Evolutionary conservation across 2,113 vertebrate species (phyloP), one percentile per base, ranked within the genome.

Genomic region (Pterocles orientalis): DNA sequence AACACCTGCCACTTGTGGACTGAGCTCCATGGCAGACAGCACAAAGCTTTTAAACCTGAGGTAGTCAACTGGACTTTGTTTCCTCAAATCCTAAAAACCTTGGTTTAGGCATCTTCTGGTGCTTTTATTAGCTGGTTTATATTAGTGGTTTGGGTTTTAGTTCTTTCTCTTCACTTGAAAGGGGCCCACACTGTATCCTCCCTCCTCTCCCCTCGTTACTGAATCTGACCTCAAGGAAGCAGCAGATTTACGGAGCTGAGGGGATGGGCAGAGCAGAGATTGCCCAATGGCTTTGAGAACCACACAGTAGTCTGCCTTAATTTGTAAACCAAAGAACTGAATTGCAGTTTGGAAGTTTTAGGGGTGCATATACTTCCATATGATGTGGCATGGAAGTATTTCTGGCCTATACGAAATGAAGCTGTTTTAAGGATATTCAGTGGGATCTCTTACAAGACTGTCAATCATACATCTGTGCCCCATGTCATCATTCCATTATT

Each of bases 171-270:
- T 69, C 39, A 14, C 15, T 69, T 69, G 39, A 68, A 82, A 29
- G 62, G 80, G 19, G 17, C 19, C 7, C 11, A 21, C 18, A 1
- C 3, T 39, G 5, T 29, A 61, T 48, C 16, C n/a, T 50, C 18
- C 65, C 41, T 53, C 14, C 0, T 23, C 25, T 43, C 8, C 12
- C n/a, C 7, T 5, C 33, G 3, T 34, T 16, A 25, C 61, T 70
- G 47, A 33, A 62, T n/a, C 25, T 16, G 7, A 33, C 14, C 12
- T 23, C 51, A 31, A 41, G n/a, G 56, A 73, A 81, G 5, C 21
- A 68, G 56, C 19, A 75, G n/a, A n/a, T 3, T 2, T 6, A 0
- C 10, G 5, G 14, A 26, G 2, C 16, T 25, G 18, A 3, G 29
- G n/a, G 9, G 12, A 10, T 18, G 16, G 14, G 29, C 33, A 69